Evolutionary conservation across 1,140 invertebrate species (phyloP).

Genomic region (Eubasilissa regina): DNA sequence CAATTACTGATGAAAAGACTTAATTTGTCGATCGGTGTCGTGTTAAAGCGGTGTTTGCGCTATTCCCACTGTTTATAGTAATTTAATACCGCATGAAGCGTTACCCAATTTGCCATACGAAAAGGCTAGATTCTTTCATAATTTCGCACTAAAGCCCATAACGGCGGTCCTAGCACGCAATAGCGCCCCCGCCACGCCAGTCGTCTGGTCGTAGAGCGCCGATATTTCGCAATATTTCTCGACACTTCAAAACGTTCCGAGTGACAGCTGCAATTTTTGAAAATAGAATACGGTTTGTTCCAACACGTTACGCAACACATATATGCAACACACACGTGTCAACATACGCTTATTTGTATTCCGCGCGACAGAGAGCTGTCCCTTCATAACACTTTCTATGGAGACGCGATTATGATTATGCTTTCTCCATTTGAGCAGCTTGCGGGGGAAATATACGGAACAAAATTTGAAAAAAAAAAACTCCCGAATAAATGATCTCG

Average conservation of each 20-base stretch:
- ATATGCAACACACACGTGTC: background rate
- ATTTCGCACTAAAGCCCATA: background rate
- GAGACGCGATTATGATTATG: background rate
- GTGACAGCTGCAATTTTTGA: conserved; percentile 8
- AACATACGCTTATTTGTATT: background rate
- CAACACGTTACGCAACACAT: background rate
- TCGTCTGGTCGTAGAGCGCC: background rate
- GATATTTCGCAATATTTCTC: background rate
- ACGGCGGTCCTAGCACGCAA: too few relatives aligned
- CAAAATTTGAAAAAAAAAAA: too few relatives aligned
- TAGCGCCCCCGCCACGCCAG: too few relatives aligned
- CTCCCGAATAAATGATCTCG: too few relatives aligned
- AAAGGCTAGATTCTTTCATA: too few relatives aligned
- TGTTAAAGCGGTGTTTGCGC: too few relatives aligned
- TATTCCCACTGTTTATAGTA: too few relatives aligned
- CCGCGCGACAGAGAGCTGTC: background rate
- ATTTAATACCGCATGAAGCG: background rate
- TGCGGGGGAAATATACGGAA: too few relatives aligned
- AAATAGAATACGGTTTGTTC: conserved; percentile 29
- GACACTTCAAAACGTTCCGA: conserved; percentile 16
- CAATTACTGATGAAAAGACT: too few relatives aligned
- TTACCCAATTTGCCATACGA: too few relatives aligned
- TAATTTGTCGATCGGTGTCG: too few relatives aligned
- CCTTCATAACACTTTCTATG: background rate
- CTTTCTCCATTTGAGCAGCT: too few relatives aligned